Evolutionary conservation across 35 echinoderm and acorn worm species (phyloP).

Genomic region (Anneissia japonica): DNA sequence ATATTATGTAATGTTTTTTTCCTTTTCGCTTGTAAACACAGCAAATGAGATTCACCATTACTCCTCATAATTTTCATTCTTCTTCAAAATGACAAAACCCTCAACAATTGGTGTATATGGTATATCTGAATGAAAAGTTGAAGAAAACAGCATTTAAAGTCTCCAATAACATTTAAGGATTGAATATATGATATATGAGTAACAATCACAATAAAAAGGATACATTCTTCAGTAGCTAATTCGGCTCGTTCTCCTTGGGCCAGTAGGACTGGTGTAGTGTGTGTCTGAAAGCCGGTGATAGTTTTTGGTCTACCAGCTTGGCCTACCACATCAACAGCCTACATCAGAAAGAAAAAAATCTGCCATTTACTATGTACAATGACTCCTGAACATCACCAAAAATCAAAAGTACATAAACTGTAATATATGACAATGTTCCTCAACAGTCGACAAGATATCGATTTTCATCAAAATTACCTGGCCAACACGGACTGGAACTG

Average conservation of each 20-base stretch:
- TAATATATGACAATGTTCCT: too few relatives aligned
- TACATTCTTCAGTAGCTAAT: slow-evolving; percentile 99
- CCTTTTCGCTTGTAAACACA: too few relatives aligned
- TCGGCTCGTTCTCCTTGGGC: slow-evolving; percentile 89
- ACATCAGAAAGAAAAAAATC: background rate
- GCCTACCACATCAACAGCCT: slow-evolving; percentile 97
- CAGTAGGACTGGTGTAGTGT: slow-evolving; percentile 90
- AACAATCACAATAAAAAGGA: slow-evolving; percentile 46
- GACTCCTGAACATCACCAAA: too few relatives aligned
- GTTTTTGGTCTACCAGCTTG: slow-evolving; percentile 98
- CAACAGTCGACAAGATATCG: too few relatives aligned
- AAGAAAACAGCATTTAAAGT: slow-evolving; percentile 25
- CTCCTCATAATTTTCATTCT: slow-evolving; percentile 91
- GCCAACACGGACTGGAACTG: slow-evolving; percentile 94
- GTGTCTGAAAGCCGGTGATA: slow-evolving; percentile 96
- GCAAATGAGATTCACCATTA: slow-evolving; percentile 1
- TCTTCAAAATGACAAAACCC: slow-evolving; percentile 95
- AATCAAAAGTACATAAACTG: too few relatives aligned
- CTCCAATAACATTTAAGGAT: background rate
- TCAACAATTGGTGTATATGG: slow-evolving; percentile 86
- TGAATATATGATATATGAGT: background rate
- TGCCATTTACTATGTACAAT: too few relatives aligned
- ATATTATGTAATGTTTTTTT: too few relatives aligned
- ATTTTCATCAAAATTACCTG: too few relatives aligned
- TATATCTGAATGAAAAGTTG: slow-evolving; percentile 53